Evolutionary conservation across 1,140 invertebrate species (phyloP).

Genomic region (Platyscapa corneri): DNA sequence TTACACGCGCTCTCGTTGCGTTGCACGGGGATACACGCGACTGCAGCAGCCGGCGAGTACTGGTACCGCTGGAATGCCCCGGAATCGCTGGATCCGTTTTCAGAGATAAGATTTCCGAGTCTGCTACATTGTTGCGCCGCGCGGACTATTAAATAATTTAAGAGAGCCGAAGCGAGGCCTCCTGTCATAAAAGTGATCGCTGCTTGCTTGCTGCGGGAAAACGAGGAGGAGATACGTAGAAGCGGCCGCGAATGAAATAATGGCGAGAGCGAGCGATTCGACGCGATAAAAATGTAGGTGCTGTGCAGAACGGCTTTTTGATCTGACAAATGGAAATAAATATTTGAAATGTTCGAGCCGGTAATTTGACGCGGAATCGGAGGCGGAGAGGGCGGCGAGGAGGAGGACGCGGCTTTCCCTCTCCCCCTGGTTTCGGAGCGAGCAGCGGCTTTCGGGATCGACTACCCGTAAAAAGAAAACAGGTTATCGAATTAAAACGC

Average conservation of each 20-base stretch:
- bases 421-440: not conserved
- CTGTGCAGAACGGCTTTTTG: not conserved
- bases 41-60: no score
- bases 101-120: not conserved
- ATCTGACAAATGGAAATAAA: not conserved
- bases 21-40: no score
- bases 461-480: conserved; percentile 61
- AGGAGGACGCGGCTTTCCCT: not conserved
- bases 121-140: not conserved
- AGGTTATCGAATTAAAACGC: conserved; percentile 67
- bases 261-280: not conserved
- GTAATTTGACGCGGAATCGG: conserved; percentile 14
- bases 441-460: conserved; percentile 51
- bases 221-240: not conserved
- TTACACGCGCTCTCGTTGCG: no score
- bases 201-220: not conserved
- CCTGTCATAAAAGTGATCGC: not conserved
- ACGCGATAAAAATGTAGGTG: not conserved
- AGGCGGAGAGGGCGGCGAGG: not conserved
- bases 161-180: not conserved
- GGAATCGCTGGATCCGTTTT: not conserved
- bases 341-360: not conserved
- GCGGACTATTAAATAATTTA: not conserved
- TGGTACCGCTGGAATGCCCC: not conserved
- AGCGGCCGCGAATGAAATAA: not conserved